Conservation (phyloP, 2,113 vertebrate genomes). For the Sminthopsis crassicaudata region DNA sequence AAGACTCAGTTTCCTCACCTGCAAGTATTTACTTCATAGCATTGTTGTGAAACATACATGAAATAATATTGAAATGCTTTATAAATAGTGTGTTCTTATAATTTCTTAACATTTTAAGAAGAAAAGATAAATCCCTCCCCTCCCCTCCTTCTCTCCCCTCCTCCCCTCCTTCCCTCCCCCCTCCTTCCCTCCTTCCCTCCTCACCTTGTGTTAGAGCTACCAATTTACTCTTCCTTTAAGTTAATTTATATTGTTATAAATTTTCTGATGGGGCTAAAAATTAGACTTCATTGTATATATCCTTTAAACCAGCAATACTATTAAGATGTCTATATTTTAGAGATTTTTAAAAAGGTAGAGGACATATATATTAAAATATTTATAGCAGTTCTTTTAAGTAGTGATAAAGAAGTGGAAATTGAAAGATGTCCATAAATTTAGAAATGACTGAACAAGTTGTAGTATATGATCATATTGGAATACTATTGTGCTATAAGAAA, state of each 20-base stretch:
- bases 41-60: background rate
- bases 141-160: background rate
- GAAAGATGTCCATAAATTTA: background rate
- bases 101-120: background rate
- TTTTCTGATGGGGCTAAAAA: background rate
- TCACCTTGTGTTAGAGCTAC: background rate
- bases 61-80: background rate
- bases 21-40: background rate
- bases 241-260: background rate
- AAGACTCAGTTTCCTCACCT: background rate
- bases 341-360: background rate
- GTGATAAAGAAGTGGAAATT: background rate
- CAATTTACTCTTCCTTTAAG: background rate
- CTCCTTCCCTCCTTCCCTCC: background rate
- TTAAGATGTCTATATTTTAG: background rate
- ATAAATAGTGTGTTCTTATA: background rate
- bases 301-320: background rate
- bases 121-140: background rate
- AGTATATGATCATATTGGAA: background rate
- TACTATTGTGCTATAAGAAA: background rate
- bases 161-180: background rate
- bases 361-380: background rate
- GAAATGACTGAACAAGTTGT: background rate
- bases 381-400: background rate
- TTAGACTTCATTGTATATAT: background rate